phyloP scores from a whole-genome alignment of 2,888 invertebrate species.

The Standfussiana lucernea region DNA sequence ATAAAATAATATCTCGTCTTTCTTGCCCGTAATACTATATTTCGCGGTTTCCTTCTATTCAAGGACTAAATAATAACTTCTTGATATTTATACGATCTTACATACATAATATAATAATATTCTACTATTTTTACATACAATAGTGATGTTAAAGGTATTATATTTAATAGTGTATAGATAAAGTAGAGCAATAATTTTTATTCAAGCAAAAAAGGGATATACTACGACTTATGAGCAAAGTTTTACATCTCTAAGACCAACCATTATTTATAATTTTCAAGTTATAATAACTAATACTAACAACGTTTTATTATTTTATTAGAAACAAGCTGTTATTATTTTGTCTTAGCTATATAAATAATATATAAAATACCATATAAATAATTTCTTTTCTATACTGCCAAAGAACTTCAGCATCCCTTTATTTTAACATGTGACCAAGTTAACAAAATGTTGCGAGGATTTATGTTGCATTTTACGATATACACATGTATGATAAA shows the following conservation, averaged over 20 bases:
- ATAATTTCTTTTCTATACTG: slow-evolving; percentile 51
- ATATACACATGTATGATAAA: slow-evolving; percentile 37
- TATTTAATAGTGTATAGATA: slow-evolving; percentile 51
- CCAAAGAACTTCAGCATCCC: slow-evolving; percentile 57
- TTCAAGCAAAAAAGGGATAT: slow-evolving; percentile 47
- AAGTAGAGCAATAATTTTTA: slow-evolving; percentile 59
- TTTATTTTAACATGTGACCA: slow-evolving; percentile 52
- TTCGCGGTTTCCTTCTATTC: slow-evolving; percentile 42
- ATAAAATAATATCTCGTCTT: slow-evolving; percentile 60
- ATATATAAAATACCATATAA: slow-evolving; percentile 34
- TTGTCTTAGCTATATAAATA: slow-evolving; percentile 47
- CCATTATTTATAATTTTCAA: slow-evolving; percentile 28
- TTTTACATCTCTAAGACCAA: slow-evolving; percentile 45
- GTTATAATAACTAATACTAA: slow-evolving; percentile 26
- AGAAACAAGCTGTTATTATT: slow-evolving; percentile 61
- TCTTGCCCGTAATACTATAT: slow-evolving; percentile 53
- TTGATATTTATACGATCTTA: slow-evolving; percentile 57
- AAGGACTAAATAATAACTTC: slow-evolving; percentile 60
- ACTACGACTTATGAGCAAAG: slow-evolving; percentile 32
- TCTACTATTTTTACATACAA: slow-evolving; percentile 51
- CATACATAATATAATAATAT: slow-evolving; percentile 42
- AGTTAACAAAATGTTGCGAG: slow-evolving; percentile 56
- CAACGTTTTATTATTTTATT: slow-evolving; percentile 2
- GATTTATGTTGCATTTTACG: slow-evolving; percentile 52
- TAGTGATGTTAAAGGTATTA: slow-evolving; percentile 44